Evolutionary conservation across 2,797 vertebrate genomes (phyloP).

Genomic region (Artibeus lituratus): DNA sequence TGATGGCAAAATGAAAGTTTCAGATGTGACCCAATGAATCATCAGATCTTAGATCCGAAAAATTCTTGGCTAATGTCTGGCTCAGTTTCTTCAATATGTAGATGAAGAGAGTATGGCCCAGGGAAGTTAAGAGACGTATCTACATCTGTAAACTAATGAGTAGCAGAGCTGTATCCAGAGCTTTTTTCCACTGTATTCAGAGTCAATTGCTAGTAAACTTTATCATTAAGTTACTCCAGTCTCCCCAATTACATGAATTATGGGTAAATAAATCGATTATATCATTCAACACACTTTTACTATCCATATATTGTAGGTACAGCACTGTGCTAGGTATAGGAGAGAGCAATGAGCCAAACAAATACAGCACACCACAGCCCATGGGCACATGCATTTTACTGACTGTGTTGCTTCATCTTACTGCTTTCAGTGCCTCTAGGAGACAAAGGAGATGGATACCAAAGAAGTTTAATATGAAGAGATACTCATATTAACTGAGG

Average conservation of each 20-base stretch:
- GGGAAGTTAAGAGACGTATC: background rate
- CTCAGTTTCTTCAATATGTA: background rate
- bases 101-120: background rate
- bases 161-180: background rate
- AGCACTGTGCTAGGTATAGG: background rate
- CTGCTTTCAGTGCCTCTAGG: background rate
- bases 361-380: background rate
- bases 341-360: background rate
- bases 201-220: background rate
- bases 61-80: background rate
- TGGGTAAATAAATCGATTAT: background rate
- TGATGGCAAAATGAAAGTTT: background rate
- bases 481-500: background rate
- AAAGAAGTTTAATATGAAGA: background rate
- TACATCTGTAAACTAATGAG: background rate
- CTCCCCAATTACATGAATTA: background rate
- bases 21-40: background rate
- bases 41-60: background rate
- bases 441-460: background rate
- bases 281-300: background rate
- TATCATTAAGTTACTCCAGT: background rate
- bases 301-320: background rate
- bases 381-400: background rate
- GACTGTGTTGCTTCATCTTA: background rate
- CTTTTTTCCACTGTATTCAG: background rate